phyloP scores from a whole-genome alignment of 2,113 vertebrate species.

The Callorhinus ursinus region DNA sequence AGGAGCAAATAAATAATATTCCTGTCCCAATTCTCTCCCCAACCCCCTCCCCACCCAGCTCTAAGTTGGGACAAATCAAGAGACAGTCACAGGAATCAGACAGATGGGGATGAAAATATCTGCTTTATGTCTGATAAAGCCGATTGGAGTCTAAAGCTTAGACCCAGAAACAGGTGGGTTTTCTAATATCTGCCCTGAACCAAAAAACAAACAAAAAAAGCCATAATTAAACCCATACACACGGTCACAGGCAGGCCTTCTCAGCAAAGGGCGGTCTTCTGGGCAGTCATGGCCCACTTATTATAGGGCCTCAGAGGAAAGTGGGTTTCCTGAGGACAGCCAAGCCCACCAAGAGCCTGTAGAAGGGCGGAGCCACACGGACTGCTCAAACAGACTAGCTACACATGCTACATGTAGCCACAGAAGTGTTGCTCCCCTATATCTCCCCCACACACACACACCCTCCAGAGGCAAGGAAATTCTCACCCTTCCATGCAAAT shows the following conservation, averaged over 20 bases:
- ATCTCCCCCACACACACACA: not conserved
- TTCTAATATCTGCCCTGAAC: conserved; percentile 35
- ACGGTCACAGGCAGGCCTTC: not conserved
- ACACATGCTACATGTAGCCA: too few relatives aligned
- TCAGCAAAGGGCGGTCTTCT: not conserved
- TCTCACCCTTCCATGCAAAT: not conserved
- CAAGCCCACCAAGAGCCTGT: not conserved
- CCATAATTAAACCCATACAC: conserved; percentile 12
- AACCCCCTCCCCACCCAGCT: not conserved
- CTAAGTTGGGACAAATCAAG: not conserved
- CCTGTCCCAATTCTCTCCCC: not conserved
- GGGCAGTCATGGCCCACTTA: not conserved
- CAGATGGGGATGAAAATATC: conserved; percentile 39
- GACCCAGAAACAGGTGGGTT: conserved; percentile 61
- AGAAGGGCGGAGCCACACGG: not conserved
- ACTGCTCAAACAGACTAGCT: not conserved
- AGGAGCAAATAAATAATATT: conserved; percentile 11
- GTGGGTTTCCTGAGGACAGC: not conserved
- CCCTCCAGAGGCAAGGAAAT: not conserved
- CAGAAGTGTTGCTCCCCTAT: not conserved
- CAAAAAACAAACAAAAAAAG: not conserved
- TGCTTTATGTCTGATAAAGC: conserved; percentile 60
- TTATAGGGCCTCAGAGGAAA: not conserved
- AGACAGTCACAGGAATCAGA: conserved; percentile 6
- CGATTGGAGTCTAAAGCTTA: conserved; percentile 53